Evolutionary conservation across 2,113 vertebrate genomes (phyloP), one percentile per base, ranked within the genome.

Genomic region (Pelmatolapia mariae): DNA sequence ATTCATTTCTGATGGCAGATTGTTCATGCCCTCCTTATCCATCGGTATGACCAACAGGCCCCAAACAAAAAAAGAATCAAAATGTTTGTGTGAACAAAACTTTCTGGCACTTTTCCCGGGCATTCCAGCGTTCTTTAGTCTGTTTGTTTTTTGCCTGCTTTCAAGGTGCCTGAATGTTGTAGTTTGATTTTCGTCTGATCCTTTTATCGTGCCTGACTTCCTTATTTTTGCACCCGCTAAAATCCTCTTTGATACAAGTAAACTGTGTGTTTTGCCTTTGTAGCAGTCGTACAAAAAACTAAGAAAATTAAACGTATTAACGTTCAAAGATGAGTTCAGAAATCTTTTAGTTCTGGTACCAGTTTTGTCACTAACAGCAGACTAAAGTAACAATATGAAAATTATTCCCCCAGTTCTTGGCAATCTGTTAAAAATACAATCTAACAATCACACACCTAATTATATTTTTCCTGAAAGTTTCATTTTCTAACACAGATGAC

Each of bases 311-410:
- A 63, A n/a, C 10, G 4, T 63, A 63, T 63, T 36, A 36, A 63
- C 59, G 31, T 36, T 36, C 31, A 45, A 10, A 76, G 22, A 7
- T 18, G 68, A 73, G 13, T 26, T 26, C 22, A 45, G 13, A 73
- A 26, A 26, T 73, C 12, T 18, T 73, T 26, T 18, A 0, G 9
- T 76, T 47, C 43, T 47, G 15, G 1, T 40, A 45, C 8, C 22
- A 24, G 0, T 73, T 73, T 45, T 45, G 38, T 26, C 13, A 40
- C n/a, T 40, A 43, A 71, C n/a, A 0, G 36, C 36, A 24, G 36
- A 40, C 63, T 9, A 40, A 22, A 24, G 38, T 24, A 71, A 38
- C 7, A 13, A 22, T 38, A 66, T 38, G 33, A 71, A 71, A 40
- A 24, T 71, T 24, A 43, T 43, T 29, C 9, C 0, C 11, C 36